Percentiles rank a stretch among this genome's conserved stretches.
Conservation (phyloP, 2,797 vertebrate species). For the Muscicapa comitata region DNA sequence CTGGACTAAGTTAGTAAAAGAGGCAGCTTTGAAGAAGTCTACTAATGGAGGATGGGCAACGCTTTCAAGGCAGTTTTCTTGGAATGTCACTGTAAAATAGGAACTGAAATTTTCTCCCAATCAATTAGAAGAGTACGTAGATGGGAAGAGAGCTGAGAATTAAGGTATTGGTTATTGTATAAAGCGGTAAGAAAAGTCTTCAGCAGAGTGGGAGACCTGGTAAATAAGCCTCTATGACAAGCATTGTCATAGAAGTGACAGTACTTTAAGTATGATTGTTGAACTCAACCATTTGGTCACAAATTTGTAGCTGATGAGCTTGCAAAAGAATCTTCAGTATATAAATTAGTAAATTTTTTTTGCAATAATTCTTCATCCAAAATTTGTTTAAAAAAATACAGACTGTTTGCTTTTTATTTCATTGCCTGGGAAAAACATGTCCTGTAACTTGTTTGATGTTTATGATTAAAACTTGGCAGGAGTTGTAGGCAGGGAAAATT, state of each 20-base stretch:
- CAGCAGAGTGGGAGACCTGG: background rate
- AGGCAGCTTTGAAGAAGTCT: background rate
- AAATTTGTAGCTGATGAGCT: background rate
- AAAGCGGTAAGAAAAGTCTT: background rate
- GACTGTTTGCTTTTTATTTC: background rate
- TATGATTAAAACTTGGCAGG: constrained; percentile 54
- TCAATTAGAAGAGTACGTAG: background rate
- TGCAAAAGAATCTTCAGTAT: background rate
- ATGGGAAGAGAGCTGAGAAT: constrained; percentile 8
- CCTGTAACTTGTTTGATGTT: constrained; percentile 23
- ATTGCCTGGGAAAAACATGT: background rate
- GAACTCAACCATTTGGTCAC: background rate
- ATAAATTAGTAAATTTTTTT: background rate
- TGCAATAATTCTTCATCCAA: background rate
- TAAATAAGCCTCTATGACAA: background rate
- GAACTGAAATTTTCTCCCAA: background rate
- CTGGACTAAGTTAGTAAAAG: constrained; percentile 37
- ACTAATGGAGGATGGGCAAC: background rate
- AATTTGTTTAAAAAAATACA: background rate
- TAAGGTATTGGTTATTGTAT: background rate
- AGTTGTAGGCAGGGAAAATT: constrained; percentile 39
- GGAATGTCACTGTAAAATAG: background rate
- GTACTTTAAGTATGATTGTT: background rate
- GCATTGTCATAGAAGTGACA: background rate
- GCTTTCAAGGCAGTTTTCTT: background rate